Evolutionary conservation across 2,113 vertebrate genomes (phyloP), one percentile per base, ranked within the genome.

Genomic region (Xenus cinereus): DNA sequence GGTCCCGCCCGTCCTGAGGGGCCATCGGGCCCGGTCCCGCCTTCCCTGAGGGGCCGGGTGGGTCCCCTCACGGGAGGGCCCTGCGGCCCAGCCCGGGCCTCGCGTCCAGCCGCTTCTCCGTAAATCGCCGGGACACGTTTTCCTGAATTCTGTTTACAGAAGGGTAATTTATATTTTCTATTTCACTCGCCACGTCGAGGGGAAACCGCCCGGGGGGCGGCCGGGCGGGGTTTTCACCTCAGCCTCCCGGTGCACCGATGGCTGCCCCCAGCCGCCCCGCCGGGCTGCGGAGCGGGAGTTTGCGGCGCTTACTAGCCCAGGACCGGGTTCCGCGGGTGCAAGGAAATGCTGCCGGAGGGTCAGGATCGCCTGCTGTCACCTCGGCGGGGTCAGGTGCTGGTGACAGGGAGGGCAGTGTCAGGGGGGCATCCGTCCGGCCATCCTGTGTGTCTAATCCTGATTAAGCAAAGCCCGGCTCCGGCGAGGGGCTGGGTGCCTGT

Each of bases 241-340:
- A 3, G 6, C 1, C 33, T 81, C 51, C 60, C 35, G 26, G 8
- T 12, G 53, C 30, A 0, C 33, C 46, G 8, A 76, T 28, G 84
- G 35, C 66, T 50, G 3, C 33, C 76, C 4, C 46, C 82, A 43
- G 16, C 50, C 2, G 57, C 62, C 43, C 16, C 6, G 41, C 37
- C 63, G 1, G 43, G 39, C 48, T 14, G 28, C 2, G 78, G 30
- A 10, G 6, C 5, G n/a, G 16, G 54, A 2, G 2, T 2, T 35
- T 19, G 59, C 18, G 2, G 84, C 12, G 4, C 23, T 51, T 11
- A 6, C 22, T 2, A 6, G 27, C 4, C 32, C 46, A 8, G 73
- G n/a, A 12, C 14, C 56, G 5, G 74, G 35, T 51, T 21, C 48
- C 27, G 2, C 35, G 9, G 89, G 73, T 22, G 62, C 33, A 4